phyloP scores from a whole-genome alignment of 2,797 vertebrate genomes.

The Pipistrellus pygmaeus region DNA sequence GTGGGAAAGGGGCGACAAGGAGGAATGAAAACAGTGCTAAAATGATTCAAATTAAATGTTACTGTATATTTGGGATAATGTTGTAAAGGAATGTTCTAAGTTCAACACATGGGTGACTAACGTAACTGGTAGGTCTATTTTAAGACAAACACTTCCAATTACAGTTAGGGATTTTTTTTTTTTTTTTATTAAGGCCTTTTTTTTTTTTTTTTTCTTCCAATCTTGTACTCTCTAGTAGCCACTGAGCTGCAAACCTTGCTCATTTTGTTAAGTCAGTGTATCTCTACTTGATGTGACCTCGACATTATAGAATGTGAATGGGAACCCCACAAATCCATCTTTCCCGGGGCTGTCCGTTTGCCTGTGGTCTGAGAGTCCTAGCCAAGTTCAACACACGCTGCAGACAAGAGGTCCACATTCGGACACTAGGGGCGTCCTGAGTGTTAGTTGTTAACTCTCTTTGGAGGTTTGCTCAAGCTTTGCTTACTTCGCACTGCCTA shows the following conservation, averaged over 20 bases:
- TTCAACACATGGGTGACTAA: neutral
- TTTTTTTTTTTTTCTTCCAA: neutral
- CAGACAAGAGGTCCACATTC: neutral
- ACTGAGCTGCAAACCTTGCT: neutral
- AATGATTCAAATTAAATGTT: neutral
- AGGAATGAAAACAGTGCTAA: constrained; percentile 8
- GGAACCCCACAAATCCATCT: neutral
- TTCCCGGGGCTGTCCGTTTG: neutral
- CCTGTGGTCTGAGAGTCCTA: neutral
- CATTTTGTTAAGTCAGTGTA: neutral
- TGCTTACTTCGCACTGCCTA: neutral
- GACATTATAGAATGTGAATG: neutral
- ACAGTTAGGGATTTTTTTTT: neutral
- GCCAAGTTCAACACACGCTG: neutral
- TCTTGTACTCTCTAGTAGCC: neutral
- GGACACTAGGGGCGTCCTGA: neutral
- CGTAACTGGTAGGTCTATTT: neutral
- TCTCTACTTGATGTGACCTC: neutral
- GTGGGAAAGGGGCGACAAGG: neutral
- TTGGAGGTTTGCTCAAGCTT: neutral
- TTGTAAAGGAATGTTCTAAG: neutral
- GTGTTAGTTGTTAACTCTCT: neutral
- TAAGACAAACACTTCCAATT: neutral
- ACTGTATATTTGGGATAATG: neutral
- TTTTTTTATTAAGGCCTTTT: neutral